Evolutionary conservation across 92 coral and sea anemone genomes (phyloP), one percentile per base, ranked within the genome.

Genomic region (Montipora capitata): DNA sequence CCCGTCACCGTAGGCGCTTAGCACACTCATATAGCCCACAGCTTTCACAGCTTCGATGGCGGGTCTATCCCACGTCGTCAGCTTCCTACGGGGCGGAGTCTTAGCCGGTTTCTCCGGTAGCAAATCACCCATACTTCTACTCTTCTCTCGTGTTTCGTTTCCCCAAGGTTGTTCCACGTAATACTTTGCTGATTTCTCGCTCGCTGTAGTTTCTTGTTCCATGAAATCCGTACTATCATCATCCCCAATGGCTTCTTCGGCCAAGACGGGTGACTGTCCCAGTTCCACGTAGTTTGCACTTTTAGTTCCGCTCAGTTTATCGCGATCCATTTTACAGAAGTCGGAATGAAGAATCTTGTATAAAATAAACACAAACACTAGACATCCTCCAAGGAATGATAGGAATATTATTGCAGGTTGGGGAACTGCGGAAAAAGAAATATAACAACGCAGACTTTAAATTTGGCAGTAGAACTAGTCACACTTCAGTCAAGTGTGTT

Each of bases 361-460:
- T 59, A 83, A 57, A 72, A 83, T 59, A 38, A 83, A 83, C 39
- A 83, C 87, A 73, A 83, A 38, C 43, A 85, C 38, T n/a, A 92
- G 86, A 49, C 95, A 73, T 40, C 56, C 42, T 62, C 79, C 95
- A 40, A 92, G 93, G 16, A 92, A 48, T 13, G 87, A 71, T 20
- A 92, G 77, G n/a, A 92, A 81, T 15, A 92, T 89, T 56, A 92
- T 80, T 18, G 95, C 93, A 0, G 93, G 81, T 11, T 57, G 40
- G n/a, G 95, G 95, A 62, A 92, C 95, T 92, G 80, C 8, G 0
- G 71, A 14, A 15, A 49, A 68, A 2, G 57, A 51, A 3, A n/a
- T 4, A 14, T 48, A 48, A 48, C 10, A 48, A 48, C 6, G 52
- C 6, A 48, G 10, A 10, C 52, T 27, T 27, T 27, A 27, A 27